phyloP scores from a whole-genome alignment of 2,113 vertebrate species.

The Geothlypis trichas region DNA sequence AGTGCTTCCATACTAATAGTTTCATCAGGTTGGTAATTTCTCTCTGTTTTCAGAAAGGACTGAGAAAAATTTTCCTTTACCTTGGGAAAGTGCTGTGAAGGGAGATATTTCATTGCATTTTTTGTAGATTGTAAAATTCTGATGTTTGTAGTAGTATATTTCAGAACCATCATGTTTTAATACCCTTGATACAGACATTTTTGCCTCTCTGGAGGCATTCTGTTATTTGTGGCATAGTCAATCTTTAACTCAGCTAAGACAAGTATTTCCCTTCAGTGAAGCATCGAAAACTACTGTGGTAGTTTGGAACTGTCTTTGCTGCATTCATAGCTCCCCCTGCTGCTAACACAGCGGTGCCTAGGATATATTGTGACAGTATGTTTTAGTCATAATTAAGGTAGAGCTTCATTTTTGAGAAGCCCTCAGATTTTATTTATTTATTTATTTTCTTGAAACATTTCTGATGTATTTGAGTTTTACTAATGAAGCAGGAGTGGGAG shows the following conservation, averaged over 20 bases:
- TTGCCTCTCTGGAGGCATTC: neutral
- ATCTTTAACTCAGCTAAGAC: neutral
- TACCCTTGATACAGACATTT: neutral
- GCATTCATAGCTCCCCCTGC: slow-evolving; percentile 39
- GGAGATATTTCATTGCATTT: neutral
- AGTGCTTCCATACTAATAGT: neutral
- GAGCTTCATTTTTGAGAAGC: neutral
- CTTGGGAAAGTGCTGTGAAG: neutral
- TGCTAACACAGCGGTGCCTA: neutral
- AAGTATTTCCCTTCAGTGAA: neutral
- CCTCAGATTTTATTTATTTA: neutral
- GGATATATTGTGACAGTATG: neutral
- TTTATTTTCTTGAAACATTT: neutral
- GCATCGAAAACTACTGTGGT: neutral
- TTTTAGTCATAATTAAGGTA: neutral
- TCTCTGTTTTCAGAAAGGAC: neutral
- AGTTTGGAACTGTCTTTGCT: neutral
- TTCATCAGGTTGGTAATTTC: neutral
- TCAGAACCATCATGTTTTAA: neutral
- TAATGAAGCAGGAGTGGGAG: neutral
- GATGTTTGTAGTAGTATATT: neutral
- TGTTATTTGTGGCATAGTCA: neutral
- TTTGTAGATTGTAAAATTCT: neutral
- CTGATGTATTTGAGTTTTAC: neutral
- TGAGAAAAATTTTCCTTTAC: neutral